phyloP scores from a whole-genome alignment of 2,797 vertebrate genomes.

The Steatocranus sp. region DNA sequence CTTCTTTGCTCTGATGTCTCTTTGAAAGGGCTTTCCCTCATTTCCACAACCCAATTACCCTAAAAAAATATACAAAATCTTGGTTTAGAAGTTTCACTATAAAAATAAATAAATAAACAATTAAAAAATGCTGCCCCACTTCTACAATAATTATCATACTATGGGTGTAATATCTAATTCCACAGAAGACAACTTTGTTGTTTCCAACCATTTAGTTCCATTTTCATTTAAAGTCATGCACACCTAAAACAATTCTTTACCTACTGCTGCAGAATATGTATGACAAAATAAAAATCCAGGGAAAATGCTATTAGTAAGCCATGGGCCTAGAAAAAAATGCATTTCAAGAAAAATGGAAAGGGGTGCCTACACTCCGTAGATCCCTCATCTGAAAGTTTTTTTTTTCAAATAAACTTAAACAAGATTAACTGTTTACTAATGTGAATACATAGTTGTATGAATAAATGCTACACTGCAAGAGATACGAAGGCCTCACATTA shows the following conservation, averaged over 20 bases:
- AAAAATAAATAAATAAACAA: not conserved
- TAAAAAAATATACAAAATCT: conserved; percentile 13
- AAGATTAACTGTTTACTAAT: not conserved
- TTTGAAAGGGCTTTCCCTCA: conserved; percentile 11
- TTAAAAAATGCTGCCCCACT: not conserved
- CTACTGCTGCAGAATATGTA: not conserved
- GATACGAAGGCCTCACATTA: conserved; percentile 50
- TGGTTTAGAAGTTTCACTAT: not conserved
- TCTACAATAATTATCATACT: not conserved
- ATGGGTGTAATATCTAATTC: not conserved
- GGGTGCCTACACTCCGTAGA: not conserved
- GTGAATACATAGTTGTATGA: not conserved
- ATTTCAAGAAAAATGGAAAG: not conserved
- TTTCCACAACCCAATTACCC: conserved; percentile 4
- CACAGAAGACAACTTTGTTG: not conserved
- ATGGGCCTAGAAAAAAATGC: not conserved
- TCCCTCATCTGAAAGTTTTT: not conserved
- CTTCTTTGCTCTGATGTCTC: conserved; percentile 12
- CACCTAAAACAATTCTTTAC: not conserved
- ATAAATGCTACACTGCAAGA: conserved; percentile 23
- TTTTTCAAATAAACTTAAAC: not conserved
- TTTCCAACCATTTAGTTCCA: not conserved
- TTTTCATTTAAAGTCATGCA: not conserved
- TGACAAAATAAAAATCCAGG: not conserved
- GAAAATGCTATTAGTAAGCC: conserved; percentile 7